Conservation (phyloP, 2,888 invertebrate genomes). For the Automeris io region DNA sequence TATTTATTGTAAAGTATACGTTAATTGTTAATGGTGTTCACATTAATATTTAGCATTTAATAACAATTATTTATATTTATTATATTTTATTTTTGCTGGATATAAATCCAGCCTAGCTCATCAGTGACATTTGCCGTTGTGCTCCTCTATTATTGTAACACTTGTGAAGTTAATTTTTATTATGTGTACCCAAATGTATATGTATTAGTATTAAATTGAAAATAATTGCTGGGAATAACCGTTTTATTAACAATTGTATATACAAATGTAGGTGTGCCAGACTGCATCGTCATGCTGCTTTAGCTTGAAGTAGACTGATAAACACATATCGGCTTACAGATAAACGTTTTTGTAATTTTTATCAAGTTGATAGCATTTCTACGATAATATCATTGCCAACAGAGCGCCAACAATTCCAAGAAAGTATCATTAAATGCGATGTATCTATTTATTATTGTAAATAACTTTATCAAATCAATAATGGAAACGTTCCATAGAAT, state of each 20-base stretch:
- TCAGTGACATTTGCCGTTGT: too few species aligned
- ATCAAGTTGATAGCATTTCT: not conserved
- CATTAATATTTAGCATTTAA: too few species aligned
- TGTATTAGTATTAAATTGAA: not conserved
- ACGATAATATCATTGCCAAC: not conserved
- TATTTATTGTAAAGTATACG: too few species aligned
- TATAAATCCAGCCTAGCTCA: too few species aligned
- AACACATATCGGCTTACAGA: conserved; percentile 31
- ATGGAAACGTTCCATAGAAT: not conserved
- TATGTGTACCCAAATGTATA: too few species aligned
- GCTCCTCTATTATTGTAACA: too few species aligned
- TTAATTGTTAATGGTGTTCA: too few species aligned
- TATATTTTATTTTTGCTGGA: too few species aligned
- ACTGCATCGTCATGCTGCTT: conserved; percentile 33
- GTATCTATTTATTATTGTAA: not conserved
- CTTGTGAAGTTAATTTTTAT: too few species aligned
- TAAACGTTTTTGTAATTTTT: conserved; percentile 19
- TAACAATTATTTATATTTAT: too few species aligned
- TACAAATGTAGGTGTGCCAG: conserved; percentile 21
- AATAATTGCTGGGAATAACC: not conserved
- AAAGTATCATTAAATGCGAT: not conserved
- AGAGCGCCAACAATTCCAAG: not conserved
- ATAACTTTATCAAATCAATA: not conserved
- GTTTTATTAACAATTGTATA: not conserved
- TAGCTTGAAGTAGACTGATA: conserved; percentile 35